Percentiles rank a stretch among this genome's conserved stretches.
Evolutionary conservation across 2,888 invertebrate species (phyloP).

Genomic region (Limnephilus marmoratus): DNA sequence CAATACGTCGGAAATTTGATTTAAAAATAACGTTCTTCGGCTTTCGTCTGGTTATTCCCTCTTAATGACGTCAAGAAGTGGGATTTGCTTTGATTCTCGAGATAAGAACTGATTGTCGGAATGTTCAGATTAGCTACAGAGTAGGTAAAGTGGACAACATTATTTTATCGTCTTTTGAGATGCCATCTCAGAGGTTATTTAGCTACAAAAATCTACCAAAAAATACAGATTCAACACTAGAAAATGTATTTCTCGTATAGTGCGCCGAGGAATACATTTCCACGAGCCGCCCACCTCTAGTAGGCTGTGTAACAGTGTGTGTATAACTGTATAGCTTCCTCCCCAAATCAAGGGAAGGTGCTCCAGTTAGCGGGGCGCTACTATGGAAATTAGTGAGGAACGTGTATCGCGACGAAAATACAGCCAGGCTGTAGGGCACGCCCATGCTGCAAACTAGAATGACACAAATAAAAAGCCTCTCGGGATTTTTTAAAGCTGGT

Average conservation of each 20-base stretch:
- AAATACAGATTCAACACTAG: no score
- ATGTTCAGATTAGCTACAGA: no score
- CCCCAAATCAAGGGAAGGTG: not conserved
- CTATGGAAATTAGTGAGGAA: not conserved
- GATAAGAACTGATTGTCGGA: no score
- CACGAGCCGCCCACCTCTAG: not conserved
- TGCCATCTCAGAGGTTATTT: no score
- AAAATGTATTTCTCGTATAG: not conserved
- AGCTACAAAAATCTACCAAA: no score
- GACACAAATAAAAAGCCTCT: not conserved
- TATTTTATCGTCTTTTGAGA: no score
- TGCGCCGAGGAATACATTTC: not conserved
- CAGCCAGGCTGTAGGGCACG: not conserved
- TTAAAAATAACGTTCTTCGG: no score
- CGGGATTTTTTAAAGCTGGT: not conserved
- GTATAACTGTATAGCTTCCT: not conserved
- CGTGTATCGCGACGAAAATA: not conserved
- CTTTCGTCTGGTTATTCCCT: no score
- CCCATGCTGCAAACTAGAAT: not conserved
- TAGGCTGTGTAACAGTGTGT: not conserved
- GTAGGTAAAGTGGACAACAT: no score
- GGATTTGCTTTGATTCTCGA: no score
- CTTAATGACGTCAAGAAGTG: no score
- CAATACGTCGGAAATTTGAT: no score
- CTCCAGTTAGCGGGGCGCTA: not conserved